Base-by-base conservation (phyloP, 2,797 vertebrate genomes). In the Fistularia commersonii region DNA sequence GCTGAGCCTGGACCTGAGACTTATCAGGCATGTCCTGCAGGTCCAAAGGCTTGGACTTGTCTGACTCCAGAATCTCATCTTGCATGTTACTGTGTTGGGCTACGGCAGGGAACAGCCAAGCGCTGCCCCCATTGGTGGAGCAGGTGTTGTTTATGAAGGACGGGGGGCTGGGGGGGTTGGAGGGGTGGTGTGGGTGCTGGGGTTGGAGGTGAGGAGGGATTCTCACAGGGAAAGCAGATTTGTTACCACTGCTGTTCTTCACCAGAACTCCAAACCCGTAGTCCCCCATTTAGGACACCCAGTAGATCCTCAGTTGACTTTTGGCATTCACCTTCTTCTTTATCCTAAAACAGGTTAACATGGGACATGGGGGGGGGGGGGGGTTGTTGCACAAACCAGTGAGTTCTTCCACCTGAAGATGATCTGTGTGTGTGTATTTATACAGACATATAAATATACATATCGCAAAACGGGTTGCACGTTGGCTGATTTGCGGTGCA, bases 181-280 rank as follows among this genome's bases (percentile, higher is more conserved):
- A 93, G 75, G 96, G 93, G 80, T 94, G 90, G 89, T 94, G 94
- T 83, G 87, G 93, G 88, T 96, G 93, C 80, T 94, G 91, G 89
- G 94, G 93, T 86, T 99, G 97, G 83, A 98, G 93, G 91, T 98
- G 97, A 79, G 95, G 96, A 86, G 98, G 96, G 89, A 98, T 97
- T 87, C 97, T 90, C 76, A 98, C 94, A 69, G 97, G 95, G 92
- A 98, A 98, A 90, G 94, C 93, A 80, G 96, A 94, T 90, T 99
- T 99, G 88, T 93, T 98, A 86, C 94, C 92, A 70, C 93, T 91
- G 88, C 96, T 94, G 93, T 96, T 98, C 92, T 99, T 97, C 86
- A 98, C 95, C 91, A 99, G 91, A 91, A 98, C 96, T 91, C 97
- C 97, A 87, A 99, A 99, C 92, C 95, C 96, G 96, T 98, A 99